These are phyloP conservation scores for Molossus alvarezi DNA, from an alignment of 2,797 vertebrate genomes.

Conservation along the genomic window DNA sequence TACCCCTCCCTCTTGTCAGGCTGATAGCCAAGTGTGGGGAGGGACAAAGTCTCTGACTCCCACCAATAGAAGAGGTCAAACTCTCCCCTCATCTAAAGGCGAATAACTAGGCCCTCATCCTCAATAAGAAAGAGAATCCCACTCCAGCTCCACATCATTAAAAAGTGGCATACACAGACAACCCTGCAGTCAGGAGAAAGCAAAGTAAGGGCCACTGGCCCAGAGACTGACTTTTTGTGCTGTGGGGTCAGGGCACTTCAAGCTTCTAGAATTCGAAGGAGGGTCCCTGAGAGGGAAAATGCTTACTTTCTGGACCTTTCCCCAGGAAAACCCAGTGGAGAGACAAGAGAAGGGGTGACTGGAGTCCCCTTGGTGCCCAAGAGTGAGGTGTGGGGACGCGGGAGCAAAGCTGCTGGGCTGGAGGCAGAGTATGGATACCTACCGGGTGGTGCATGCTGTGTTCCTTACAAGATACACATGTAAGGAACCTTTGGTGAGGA, in stretches of 20 bases:
- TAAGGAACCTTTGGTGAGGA: too few relatives aligned
- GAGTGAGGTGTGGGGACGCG: background rate
- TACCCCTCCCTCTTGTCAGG: too few relatives aligned
- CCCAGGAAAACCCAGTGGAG: background rate
- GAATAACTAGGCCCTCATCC: too few relatives aligned
- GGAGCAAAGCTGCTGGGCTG: constrained; percentile 18
- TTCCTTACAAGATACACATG: too few relatives aligned
- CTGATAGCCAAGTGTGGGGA: too few relatives aligned
- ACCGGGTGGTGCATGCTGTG: background rate
- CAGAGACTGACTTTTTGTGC: background rate
- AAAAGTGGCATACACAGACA: constrained; percentile 87
- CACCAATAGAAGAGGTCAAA: too few relatives aligned
- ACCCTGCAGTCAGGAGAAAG: constrained; percentile 72
- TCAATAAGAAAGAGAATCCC: too few relatives aligned
- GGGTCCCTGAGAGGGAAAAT: background rate
- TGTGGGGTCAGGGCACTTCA: background rate
- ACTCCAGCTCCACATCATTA: too few relatives aligned
- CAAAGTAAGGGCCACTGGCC: background rate
- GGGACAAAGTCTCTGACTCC: too few relatives aligned
- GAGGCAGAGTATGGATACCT: constrained; percentile 73
- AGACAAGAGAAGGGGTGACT: background rate
- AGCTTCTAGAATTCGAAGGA: background rate
- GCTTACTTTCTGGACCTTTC: background rate
- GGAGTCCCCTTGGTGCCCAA: background rate
- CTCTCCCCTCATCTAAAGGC: too few relatives aligned